These are phyloP conservation scores for Columba livia DNA, from an alignment of 2,113 vertebrate species.

Conservation along the genomic window DNA sequence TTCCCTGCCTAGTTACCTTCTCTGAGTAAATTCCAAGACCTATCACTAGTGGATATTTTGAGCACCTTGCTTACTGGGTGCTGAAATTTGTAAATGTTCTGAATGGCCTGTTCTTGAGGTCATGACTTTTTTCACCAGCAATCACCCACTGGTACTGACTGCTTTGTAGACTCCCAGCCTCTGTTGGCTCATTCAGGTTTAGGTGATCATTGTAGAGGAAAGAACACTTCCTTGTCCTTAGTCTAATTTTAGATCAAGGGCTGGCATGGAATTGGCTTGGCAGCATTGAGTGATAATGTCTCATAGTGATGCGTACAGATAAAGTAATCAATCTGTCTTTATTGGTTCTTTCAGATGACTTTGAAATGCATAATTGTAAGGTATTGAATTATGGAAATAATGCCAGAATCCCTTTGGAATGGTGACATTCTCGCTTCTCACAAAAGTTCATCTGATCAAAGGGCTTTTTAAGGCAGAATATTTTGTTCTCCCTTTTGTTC, in stretches of 20 bases:
- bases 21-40: neutral
- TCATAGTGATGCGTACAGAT: neutral
- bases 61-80: neutral
- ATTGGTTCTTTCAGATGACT: constrained; percentile 41
- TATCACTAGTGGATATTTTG: neutral
- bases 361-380: neutral
- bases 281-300: neutral
- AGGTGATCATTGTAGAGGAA: constrained; percentile 16
- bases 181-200: neutral
- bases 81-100: neutral
- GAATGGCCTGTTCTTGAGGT: neutral
- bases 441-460: neutral
- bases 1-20: neutral
- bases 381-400: constrained; percentile 18
- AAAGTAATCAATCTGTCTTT: constrained; percentile 46
- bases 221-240: constrained; percentile 34
- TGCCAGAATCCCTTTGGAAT: neutral
- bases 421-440: neutral
- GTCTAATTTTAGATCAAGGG: constrained; percentile 57
- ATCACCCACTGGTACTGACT: neutral
- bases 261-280: constrained; percentile 38
- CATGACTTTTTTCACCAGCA: neutral
- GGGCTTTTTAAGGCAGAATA: neutral
- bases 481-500: neutral
- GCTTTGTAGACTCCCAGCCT: neutral